Percentiles rank a stretch among this genome's conserved stretches.
These are phyloP conservation scores for Drosophila neocordata DNA, from an alignment of 1,140 invertebrate species.

Conservation along the genomic window DNA sequence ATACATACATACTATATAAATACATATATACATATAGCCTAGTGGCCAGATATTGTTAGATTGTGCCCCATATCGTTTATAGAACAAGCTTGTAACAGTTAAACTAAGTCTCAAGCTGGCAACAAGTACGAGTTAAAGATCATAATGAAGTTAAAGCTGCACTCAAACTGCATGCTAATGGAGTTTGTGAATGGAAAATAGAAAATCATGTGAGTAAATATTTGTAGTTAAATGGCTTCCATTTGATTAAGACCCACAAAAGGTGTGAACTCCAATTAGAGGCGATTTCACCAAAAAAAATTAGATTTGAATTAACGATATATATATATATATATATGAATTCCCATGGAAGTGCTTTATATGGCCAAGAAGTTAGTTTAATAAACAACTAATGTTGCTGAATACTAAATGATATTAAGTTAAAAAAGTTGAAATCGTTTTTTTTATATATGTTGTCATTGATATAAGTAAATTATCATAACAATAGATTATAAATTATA, in stretches of 20 bases:
- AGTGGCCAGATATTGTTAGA: constrained; percentile 13
- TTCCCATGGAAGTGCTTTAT: neutral
- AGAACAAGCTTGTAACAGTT: constrained; percentile 62
- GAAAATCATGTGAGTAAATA: constrained; percentile 24
- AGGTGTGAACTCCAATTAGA: constrained; percentile 10
- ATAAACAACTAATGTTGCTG: too few species aligned
- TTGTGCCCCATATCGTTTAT: constrained; percentile 55
- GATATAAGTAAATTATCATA: too few species aligned
- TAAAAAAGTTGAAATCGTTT: too few species aligned
- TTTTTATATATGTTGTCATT: too few species aligned
- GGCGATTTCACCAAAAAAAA: constrained; percentile 7
- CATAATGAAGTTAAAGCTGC: constrained; percentile 47
- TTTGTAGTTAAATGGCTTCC: neutral
- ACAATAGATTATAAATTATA: too few species aligned
- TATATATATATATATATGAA: neutral
- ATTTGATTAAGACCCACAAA: neutral
- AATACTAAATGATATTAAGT: too few species aligned
- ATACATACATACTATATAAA: neutral
- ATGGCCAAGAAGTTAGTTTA: neutral
- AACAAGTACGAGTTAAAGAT: constrained; percentile 33
- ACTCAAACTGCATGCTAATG: constrained; percentile 54
- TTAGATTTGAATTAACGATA: neutral
- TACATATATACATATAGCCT: neutral
- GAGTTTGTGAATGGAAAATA: constrained; percentile 47
- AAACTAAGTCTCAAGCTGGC: constrained; percentile 35